Evolutionary conservation across 2,113 vertebrate genomes (phyloP).

Genomic region (Peucedramus taeniatus): DNA sequence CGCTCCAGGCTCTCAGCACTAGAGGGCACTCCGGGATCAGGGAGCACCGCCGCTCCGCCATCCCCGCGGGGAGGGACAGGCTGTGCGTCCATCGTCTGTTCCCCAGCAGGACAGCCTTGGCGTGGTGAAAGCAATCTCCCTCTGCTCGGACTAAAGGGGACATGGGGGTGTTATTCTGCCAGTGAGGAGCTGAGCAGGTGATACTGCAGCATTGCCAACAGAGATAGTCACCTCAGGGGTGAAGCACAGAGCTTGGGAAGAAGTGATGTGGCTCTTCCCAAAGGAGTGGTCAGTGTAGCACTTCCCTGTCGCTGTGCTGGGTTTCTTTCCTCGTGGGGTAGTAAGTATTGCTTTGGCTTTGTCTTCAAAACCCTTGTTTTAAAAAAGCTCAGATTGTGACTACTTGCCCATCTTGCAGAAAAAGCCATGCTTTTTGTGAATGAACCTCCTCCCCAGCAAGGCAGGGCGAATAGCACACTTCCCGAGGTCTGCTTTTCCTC

Average conservation of each 20-base stretch:
- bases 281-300: neutral
- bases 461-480: neutral
- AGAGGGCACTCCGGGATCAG: constrained; percentile 36
- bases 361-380: neutral
- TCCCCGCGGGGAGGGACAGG: rapidly evolving
- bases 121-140: rapidly evolving
- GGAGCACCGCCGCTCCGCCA: rapidly evolving
- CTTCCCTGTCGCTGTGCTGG: neutral
- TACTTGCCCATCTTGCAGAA: neutral
- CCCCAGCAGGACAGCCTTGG: neutral
- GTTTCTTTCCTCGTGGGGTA: neutral
- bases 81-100: rapidly evolving
- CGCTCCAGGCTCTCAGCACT: neutral
- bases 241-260: neutral
- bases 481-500: neutral
- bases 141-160: rapidly evolving
- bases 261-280: neutral
- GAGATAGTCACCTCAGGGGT: too few relatives aligned
- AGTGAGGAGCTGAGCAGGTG: neutral
- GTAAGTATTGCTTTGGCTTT: neutral
- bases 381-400: neutral
- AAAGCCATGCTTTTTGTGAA: neutral
- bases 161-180: rapidly evolving
- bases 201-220: neutral
- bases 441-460: neutral